A percentile compares a stretch with the other conserved stretches of the same genome.
Evolutionary conservation across 92 coral and sea anemone species (phyloP).

Genomic region (Parazoanthus atlanticus): DNA sequence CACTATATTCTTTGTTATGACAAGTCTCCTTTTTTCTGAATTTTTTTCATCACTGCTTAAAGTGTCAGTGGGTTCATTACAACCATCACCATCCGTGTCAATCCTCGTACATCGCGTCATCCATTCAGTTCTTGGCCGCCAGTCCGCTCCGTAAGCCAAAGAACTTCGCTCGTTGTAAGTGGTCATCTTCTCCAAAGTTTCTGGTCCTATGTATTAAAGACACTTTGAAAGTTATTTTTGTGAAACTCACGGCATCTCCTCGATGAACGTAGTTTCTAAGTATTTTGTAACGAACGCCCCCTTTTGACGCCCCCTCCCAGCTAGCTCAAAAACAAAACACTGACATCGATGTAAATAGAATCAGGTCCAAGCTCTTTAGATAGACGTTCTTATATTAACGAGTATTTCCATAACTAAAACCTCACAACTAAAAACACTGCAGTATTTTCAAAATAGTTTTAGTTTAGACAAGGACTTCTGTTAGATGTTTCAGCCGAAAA

Average conservation of each 20-base stretch:
- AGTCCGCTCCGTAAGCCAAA: slow-evolving; percentile 97
- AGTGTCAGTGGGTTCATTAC: slow-evolving; percentile 7
- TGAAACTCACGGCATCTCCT: not conserved
- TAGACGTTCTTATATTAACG: too few species aligned
- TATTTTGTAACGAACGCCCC: too few species aligned
- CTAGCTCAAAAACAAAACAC: too few species aligned
- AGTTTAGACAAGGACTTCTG: too few species aligned
- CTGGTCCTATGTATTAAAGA: not conserved
- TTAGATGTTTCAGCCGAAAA: too few species aligned
- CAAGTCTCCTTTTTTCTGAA: not conserved
- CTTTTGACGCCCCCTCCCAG: too few species aligned
- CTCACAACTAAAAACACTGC: too few species aligned
- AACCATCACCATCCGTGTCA: not conserved
- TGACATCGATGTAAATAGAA: too few species aligned
- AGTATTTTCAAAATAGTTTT: too few species aligned
- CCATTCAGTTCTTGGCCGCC: slow-evolving; percentile 58
- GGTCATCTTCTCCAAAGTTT: slow-evolving; percentile 51
- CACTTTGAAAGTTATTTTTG: not conserved
- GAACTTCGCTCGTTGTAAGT: slow-evolving; percentile 79
- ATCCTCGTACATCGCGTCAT: not conserved
- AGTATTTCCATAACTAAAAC: too few species aligned
- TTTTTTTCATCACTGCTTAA: not conserved
- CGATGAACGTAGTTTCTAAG: too few species aligned
- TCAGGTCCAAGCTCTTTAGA: too few species aligned
- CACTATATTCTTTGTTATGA: slow-evolving; percentile 4